These are phyloP conservation scores for Microctonus aethiopoides DNA, from an alignment of 2,888 invertebrate species.

Conservation along the genomic window DNA sequence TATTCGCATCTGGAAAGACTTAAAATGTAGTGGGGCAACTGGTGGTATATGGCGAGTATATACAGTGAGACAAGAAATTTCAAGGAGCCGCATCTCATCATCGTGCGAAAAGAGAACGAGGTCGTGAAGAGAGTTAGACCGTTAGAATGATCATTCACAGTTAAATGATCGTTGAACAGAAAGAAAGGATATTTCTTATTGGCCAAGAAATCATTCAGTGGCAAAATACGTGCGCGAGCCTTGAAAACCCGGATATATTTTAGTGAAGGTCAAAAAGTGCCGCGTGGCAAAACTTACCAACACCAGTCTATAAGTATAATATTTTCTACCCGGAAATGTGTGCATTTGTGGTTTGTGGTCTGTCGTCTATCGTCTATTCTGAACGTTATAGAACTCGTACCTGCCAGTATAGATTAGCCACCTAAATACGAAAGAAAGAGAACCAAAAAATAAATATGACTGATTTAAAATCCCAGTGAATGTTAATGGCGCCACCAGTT, in stretches of 20 bases:
- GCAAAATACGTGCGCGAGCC: conserved; percentile 44
- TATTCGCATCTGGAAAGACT: conserved; percentile 60
- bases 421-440: not conserved
- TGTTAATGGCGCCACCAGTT: conserved; percentile 53
- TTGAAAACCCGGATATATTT: conserved; percentile 47
- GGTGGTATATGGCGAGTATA: not conserved
- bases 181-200: conserved; percentile 3
- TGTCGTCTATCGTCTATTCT: conserved; percentile 4
- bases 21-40: conserved; percentile 44
- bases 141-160: not conserved
- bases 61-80: not conserved
- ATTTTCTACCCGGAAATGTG: not conserved
- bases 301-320: not conserved
- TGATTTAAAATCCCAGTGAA: conserved; percentile 22
- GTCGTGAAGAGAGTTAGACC: conserved; percentile 7
- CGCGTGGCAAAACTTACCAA: not conserved
- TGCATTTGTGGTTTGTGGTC: not conserved
- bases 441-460: not conserved
- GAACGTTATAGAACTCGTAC: conserved; percentile 34
- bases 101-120: conserved; percentile 21
- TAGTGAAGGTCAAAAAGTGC: conserved; percentile 39
- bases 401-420: conserved; percentile 44
- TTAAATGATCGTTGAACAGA: not conserved
- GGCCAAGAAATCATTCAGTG: not conserved
- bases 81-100: conserved; percentile 14